Evolutionary conservation across 1,140 invertebrate species (phyloP), one percentile per base, ranked within the genome.

Genomic region (Drosophila santomea): DNA sequence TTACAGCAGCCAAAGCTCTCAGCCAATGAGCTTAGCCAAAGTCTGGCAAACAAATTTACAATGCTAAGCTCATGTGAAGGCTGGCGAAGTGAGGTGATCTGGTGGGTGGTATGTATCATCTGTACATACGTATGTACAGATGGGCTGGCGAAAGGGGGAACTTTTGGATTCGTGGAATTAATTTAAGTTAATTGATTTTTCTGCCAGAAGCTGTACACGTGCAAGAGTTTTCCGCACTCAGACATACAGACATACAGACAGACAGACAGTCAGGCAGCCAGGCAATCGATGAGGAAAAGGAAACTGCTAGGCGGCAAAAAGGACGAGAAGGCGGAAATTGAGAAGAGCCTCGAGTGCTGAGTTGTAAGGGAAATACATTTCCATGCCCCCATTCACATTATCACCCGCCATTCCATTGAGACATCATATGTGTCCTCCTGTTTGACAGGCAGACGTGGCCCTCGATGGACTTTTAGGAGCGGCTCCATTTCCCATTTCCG

Each of bases 121-220:
- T 17, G 17, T 17, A 17, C 11, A 41, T 62, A 79, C 57, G 0
- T 25, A 25, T 4, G 56, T 55, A 80, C 36, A 74, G 66, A 38
- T 74, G 48, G 32, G 50, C n/a, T 8, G 36, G 36, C 11, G 51
- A 50, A 59, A 45, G 73, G 60, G 56, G 41, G 54, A 71, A 77
- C 56, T 47, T 77, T 69, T 80, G 63, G 54, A 61, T 72, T 83
- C 72, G 62, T 69, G 56, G 75, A 86, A 77, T 83, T 88, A 88
- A 88, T 88, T 86, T 79, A 79, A 86, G 79, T 82, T 86, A 86
- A 89, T 86, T 86, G 83, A 88, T 79, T 86, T 84, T 79, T 78
- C 41, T 68, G 71, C 74, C 63, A 66, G 57, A 36, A 69, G 68
- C 82, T 74, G 62, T 66, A 47, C 69, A 72, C 74, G 74, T 88